Conservation (phyloP, 2,113 vertebrate genomes). For the Ceratotherium simum region DNA sequence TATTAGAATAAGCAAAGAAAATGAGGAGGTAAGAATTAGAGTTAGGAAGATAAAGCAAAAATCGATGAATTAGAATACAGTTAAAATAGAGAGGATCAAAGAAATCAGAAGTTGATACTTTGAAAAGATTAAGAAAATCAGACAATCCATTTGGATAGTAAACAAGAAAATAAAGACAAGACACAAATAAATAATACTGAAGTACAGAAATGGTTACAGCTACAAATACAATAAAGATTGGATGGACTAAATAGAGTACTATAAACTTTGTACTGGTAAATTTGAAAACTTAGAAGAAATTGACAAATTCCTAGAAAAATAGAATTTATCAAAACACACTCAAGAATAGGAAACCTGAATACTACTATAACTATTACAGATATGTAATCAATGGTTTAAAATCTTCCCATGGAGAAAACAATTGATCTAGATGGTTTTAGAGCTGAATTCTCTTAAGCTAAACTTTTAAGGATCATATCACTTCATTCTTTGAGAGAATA, state of each 20-base stretch:
- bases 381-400: not conserved
- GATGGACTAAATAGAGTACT: not conserved
- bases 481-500: not conserved
- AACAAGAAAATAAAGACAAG: not conserved
- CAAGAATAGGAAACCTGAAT: not conserved
- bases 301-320: not conserved
- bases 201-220: not conserved
- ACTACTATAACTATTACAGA: not conserved
- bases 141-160: not conserved
- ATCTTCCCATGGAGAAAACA: constrained; percentile 30
- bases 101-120: not conserved
- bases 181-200: not conserved
- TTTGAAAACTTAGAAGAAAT: not conserved
- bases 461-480: not conserved
- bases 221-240: not conserved
- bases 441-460: not conserved
- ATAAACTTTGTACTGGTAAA: not conserved
- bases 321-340: not conserved
- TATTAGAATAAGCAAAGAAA: not conserved
- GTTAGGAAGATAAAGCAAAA: not conserved
- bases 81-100: not conserved
- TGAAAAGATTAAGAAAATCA: not conserved
- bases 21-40: not conserved
- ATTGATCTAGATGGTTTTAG: not conserved
- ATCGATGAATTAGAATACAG: not conserved